These are phyloP conservation scores for Melanotaenia nigrans DNA, from an alignment of 2,797 vertebrate species.

Conservation along the genomic window DNA sequence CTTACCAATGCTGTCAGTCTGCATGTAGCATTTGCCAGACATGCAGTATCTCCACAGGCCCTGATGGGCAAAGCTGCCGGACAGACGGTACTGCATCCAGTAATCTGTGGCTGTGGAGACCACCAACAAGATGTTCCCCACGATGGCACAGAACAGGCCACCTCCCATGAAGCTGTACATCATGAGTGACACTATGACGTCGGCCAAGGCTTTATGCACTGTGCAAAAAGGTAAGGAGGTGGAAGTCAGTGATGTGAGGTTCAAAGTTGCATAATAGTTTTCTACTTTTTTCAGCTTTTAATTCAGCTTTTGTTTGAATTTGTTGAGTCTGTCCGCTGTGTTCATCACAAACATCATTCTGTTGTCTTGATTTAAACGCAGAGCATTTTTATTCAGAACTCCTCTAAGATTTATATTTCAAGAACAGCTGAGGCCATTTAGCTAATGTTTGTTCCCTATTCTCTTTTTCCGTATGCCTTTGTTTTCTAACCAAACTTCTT, in stretches of 20 bases:
- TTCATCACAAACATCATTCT: neutral
- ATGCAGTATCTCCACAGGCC: constrained; percentile 92
- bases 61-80: constrained; percentile 89
- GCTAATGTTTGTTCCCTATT: no score
- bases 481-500: neutral
- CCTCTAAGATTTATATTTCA: neutral
- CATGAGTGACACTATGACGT: constrained; percentile 71
- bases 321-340: constrained; percentile 4
- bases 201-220: constrained; percentile 55
- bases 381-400: neutral
- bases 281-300: neutral
- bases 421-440: neutral
- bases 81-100: constrained; percentile 93
- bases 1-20: constrained; percentile 90
- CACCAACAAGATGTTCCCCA: constrained; percentile 90
- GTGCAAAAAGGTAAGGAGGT: constrained; percentile 18
- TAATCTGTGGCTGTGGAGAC: constrained; percentile 91
- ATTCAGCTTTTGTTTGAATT: neutral
- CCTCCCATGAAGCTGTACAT: constrained; percentile 95
- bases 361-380: neutral
- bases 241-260: constrained; percentile 8
- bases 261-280: neutral
- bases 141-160: constrained; percentile 90
- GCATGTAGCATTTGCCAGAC: constrained; percentile 91
- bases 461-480: no score